Evolutionary conservation across 1,140 invertebrate genomes (phyloP).

Genomic region (Drosophila prosaltans): DNA sequence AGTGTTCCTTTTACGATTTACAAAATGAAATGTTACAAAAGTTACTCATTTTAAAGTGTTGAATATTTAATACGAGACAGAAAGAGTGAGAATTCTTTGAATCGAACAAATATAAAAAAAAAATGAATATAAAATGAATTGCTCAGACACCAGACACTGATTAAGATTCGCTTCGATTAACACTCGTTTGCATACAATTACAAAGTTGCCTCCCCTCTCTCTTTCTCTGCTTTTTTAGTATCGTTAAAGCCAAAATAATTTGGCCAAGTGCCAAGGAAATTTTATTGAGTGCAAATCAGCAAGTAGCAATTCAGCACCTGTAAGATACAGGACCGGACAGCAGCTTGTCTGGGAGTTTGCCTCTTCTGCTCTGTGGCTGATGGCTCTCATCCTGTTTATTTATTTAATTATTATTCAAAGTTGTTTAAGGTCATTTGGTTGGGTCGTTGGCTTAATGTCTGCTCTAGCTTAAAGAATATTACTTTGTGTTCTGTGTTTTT

Average conservation of each 20-base stretch:
- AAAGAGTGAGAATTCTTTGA: neutral
- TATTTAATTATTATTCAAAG: conserved; percentile 79
- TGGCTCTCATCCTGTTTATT: conserved; percentile 57
- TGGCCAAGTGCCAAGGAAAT: conserved; percentile 57
- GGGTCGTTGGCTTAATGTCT: conserved; percentile 62
- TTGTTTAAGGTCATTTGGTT: conserved; percentile 28
- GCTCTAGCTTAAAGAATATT: conserved; percentile 39
- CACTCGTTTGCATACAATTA: conserved; percentile 55
- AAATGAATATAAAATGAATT: conserved; percentile 16
- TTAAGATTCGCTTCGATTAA: conserved; percentile 51
- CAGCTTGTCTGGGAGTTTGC: conserved; percentile 30
- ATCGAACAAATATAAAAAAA: neutral
- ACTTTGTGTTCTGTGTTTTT: conserved; percentile 1
- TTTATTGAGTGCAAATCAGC: conserved; percentile 76
- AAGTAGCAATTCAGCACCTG: conserved; percentile 20
- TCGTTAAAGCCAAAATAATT: conserved; percentile 52
- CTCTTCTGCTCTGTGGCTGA: neutral
- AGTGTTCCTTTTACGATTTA: conserved; percentile 34
- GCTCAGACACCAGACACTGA: conserved; percentile 2
- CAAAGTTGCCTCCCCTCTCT: conserved; percentile 35
- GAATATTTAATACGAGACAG: neutral
- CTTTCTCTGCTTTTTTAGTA: neutral
- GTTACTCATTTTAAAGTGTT: conserved; percentile 3
- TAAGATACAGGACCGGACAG: conserved; percentile 1
- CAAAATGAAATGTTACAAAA: conserved; percentile 36